Evolutionary conservation across 2,888 invertebrate species (phyloP), one percentile per base, ranked within the genome.

Genomic region (Netelia fuscicornis): DNA sequence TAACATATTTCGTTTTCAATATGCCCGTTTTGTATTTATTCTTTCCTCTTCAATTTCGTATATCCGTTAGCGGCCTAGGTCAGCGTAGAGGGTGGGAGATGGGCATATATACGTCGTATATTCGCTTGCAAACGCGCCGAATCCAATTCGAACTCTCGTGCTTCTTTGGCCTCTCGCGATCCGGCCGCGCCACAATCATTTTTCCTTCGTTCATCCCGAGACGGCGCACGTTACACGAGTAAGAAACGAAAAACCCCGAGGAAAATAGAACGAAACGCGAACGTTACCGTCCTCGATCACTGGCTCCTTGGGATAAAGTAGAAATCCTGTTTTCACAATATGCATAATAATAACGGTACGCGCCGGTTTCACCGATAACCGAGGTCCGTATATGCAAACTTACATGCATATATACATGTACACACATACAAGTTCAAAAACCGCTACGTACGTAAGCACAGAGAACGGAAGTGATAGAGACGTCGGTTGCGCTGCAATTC

Each of bases 311-410:
- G 54, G 44, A 74, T 60, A 60, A 44, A 8, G 67, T 60, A n/a
- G 77, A 77, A 77, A 77, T 77, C 68, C 48, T 58, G 58, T 68
- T 77, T 77, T 25, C 74, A 25, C 68, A 23, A 42, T 62, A 62
- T n/a, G 60, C 11, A 23, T 44, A n/a, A 13, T 6, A 20, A 30
- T 54, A 30, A 42, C 42, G 48, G 13, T 48, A 13, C 48, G 1
- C 48, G 11, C 48, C 48, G 5, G 44, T 56, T 44, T 72, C 17
- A 1, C 42, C 37, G 70, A 56, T 56, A 60, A 58, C 17, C 3
- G 42, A 56, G 23, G 37, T 30, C 11, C 17, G n/a, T 11, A 44
- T 42, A 44, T 9, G 11, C 23, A n/a, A 17, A 71, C 17, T 17
- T 9, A 71, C 3, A 37, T 5, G 9, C n/a, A 1, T 5, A 6